Evolutionary conservation across 23 tunicate genomes (phyloP).

Genomic region (Phallusia fumigata): DNA sequence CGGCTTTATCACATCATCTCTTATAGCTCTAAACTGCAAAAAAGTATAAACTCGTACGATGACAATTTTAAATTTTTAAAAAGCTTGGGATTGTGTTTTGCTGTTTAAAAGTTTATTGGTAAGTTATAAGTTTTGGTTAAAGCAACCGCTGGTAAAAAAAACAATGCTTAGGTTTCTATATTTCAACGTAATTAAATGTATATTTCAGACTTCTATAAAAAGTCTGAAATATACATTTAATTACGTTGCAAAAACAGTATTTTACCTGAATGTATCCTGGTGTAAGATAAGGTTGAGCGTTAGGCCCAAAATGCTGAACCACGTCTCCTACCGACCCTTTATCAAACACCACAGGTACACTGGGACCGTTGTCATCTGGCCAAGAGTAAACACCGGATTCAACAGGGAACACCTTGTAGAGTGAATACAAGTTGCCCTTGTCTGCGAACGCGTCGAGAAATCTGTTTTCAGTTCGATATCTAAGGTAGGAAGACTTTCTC

Average conservation of each 20-base stretch:
- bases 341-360: conserved; percentile 39
- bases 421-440: conserved; percentile 41
- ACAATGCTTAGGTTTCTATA: too few relatives aligned
- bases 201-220: not conserved
- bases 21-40: not conserved
- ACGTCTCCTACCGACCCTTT: not conserved
- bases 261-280: conserved; percentile 23
- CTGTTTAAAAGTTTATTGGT: not conserved
- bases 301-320: conserved; percentile 5
- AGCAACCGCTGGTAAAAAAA: too few relatives aligned
- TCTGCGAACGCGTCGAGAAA: conserved; percentile 19
- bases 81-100: too few relatives aligned
- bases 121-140: not conserved
- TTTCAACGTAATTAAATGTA: too few relatives aligned
- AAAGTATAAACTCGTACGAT: too few relatives aligned
- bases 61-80: too few relatives aligned
- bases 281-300: conserved; percentile 3
- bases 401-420: conserved; percentile 48
- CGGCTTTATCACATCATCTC: not conserved
- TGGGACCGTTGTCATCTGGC: conserved; percentile 45
- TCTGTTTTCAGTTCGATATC: conserved; percentile 36
- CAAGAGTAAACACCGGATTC: conserved; percentile 17
- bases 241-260: not conserved
- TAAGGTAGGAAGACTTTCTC: conserved; percentile 28
- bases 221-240: not conserved